Percentiles rank a stretch among this genome's conserved stretches.
Evolutionary conservation across 2,888 invertebrate genomes (phyloP).

Genomic region (Tridacna gigas): DNA sequence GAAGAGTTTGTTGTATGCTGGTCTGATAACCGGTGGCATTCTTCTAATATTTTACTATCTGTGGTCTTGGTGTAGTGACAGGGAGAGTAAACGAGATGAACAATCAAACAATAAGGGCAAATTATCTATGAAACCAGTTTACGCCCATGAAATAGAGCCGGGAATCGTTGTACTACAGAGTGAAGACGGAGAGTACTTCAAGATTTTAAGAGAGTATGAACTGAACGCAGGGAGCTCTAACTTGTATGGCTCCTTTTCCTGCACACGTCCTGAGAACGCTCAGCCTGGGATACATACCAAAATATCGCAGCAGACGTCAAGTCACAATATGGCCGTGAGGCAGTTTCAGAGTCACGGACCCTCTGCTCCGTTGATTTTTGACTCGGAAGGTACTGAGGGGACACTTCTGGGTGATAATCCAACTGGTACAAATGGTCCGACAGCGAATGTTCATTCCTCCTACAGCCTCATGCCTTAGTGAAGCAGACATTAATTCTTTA

Average conservation of each 20-base stretch:
- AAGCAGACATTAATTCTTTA: too few species aligned
- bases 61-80: slow-evolving; percentile 44
- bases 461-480: too few species aligned
- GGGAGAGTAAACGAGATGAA: not conserved
- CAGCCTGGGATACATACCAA: slow-evolving; percentile 6
- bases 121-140: slow-evolving; percentile 56
- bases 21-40: slow-evolving; percentile 3
- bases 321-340: not conserved
- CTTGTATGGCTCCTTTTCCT: slow-evolving; percentile 36
- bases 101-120: not conserved
- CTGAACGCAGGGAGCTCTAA: not conserved
- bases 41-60: slow-evolving; percentile 21
- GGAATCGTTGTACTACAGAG: slow-evolving; percentile 67
- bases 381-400: not conserved
- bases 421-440: not conserved
- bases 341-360: slow-evolving; percentile 3
- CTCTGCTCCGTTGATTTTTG: slow-evolving; percentile 11
- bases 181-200: slow-evolving; percentile 65
- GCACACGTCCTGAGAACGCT: slow-evolving; percentile 26
- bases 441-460: not conserved
- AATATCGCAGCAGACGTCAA: not conserved
- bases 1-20: slow-evolving; percentile 12
- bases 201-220: slow-evolving; percentile 65
- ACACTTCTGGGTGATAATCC: slow-evolving; percentile 4
- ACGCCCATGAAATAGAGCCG: slow-evolving; percentile 66